Base-by-base conservation (phyloP, 2,888 invertebrate genomes). In the Oligia latruncula region DNA sequence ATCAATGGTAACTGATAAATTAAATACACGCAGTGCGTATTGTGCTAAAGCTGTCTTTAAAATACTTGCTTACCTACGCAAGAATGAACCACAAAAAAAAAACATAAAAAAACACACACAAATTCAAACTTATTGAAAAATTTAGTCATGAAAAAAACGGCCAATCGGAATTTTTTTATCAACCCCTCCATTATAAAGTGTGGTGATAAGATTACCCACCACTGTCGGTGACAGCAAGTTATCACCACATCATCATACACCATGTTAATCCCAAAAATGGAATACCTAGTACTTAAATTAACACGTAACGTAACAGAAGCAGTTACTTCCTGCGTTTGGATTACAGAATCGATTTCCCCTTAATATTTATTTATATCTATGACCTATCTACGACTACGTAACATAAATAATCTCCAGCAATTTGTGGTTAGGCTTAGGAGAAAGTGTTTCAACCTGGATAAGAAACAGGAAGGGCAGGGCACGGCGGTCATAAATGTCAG, bases 401-500 rank as follows among this genome's bases (percentile, higher is more conserved):
- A 81, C 23, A 77, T 64, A 84, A 83, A 80, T 78, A 46, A 79
- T 74, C 70, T 81, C 52, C 74, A 79, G 68, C 73, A 80, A 85
- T 88, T 87, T 81, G 78, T 80, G 75, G 80, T 35, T n/a, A 68
- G 78, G 83, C 78, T 40, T 23, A 68, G 78, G 85, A 81, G 88
- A 89, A 89, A 88, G 89, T 83, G 79, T 78, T 89, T 87, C 89
- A 83, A 81, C 13, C 83, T 83, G 78, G 88, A 88, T 83, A 85
- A 85, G 88, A 87, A 86, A 74, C 91, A 92, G 93, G 92, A 94
- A 94, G 92, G 84, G 83, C 87, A 88, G 92, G 84, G 83, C 87
- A 88, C 77, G 66, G 84, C 86, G 78, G 86, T 90, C 81, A 88
- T 91, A 93, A 94, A 94, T 94, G 92, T 94, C 94, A 94, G 93